Evolutionary conservation across 2,888 invertebrate species (phyloP).

Genomic region (Muscina levida): DNA sequence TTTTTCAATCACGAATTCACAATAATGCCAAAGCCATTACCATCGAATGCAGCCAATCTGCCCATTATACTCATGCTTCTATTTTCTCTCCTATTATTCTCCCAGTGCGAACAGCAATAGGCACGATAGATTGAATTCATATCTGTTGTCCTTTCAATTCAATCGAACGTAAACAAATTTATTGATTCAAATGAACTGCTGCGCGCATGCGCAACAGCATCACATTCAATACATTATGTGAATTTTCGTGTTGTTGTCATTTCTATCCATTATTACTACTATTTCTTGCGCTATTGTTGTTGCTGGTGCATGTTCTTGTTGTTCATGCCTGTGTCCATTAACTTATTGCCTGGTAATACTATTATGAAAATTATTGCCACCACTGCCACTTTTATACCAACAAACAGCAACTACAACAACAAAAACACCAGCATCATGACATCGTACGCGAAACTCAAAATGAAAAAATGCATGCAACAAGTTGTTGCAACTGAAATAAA

Average conservation of each 20-base stretch:
- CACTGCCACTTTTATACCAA: constrained; percentile 33
- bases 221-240: constrained; percentile 52
- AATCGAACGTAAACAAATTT: constrained; percentile 58
- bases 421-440: constrained; percentile 20
- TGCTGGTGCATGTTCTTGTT: constrained; percentile 38
- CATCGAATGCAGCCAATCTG: constrained; percentile 19
- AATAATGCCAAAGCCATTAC: constrained; percentile 8
- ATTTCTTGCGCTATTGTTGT: constrained; percentile 34
- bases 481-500: constrained; percentile 46
- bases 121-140: constrained; percentile 32
- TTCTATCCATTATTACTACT: constrained; percentile 55
- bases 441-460: not conserved
- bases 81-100: constrained; percentile 25
- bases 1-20: constrained; percentile 55
- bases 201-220: constrained; percentile 25
- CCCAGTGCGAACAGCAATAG: constrained; percentile 22
- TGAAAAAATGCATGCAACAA: constrained; percentile 52
- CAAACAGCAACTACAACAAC: not conserved
- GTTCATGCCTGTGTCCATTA: constrained; percentile 59
- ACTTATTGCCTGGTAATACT: constrained; percentile 52
- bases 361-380: constrained; percentile 52
- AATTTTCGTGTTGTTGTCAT: constrained; percentile 61
- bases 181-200: constrained; percentile 44
- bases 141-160: constrained; percentile 29
- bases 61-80: constrained; percentile 47